A percentile compares a stretch with the other conserved stretches of the same genome.
phyloP scores from a whole-genome alignment of 2,888 invertebrate genomes.

The Pegoplata infirma region DNA sequence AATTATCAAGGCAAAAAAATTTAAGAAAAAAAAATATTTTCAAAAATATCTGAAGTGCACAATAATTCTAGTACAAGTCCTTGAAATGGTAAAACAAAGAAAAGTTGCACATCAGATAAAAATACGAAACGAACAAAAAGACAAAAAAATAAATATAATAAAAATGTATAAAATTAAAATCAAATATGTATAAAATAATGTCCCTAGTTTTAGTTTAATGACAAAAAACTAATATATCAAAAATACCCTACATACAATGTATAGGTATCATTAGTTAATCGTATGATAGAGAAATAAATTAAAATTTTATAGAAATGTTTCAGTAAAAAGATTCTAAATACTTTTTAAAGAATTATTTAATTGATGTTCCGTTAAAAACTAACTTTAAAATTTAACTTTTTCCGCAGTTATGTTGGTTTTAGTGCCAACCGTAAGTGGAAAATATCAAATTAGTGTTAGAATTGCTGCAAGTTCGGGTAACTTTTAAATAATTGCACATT shows the following conservation, averaged over 20 bases:
- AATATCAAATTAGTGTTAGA: too few species aligned
- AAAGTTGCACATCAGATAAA: conserved; percentile 52
- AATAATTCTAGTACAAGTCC: conserved; percentile 35
- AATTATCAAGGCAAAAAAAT: conserved; percentile 43
- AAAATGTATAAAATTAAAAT: conserved; percentile 40
- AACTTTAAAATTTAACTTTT: too few species aligned
- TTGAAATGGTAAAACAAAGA: conserved; percentile 58
- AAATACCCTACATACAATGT: conserved; percentile 29
- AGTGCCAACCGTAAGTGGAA: too few species aligned
- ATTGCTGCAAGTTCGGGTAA: too few species aligned
- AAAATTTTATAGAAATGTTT: background rate
- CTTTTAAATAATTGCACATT: too few species aligned
- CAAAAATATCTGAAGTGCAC: conserved; percentile 26
- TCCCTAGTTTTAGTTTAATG: conserved; percentile 56
- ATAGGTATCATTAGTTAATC: background rate
- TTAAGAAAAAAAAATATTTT: conserved; percentile 15
- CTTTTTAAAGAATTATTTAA: too few species aligned
- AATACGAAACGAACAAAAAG: conserved; percentile 12
- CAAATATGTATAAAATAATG: conserved; percentile 36
- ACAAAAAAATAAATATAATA: conserved; percentile 12
- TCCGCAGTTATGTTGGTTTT: too few species aligned
- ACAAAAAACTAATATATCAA: conserved; percentile 53
- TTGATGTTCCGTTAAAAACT: too few species aligned
- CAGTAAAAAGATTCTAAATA: background rate
- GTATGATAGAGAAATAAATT: background rate